Evolutionary conservation across 2,888 invertebrate genomes (phyloP).

Genomic region (Nasonovia ribisnigri): DNA sequence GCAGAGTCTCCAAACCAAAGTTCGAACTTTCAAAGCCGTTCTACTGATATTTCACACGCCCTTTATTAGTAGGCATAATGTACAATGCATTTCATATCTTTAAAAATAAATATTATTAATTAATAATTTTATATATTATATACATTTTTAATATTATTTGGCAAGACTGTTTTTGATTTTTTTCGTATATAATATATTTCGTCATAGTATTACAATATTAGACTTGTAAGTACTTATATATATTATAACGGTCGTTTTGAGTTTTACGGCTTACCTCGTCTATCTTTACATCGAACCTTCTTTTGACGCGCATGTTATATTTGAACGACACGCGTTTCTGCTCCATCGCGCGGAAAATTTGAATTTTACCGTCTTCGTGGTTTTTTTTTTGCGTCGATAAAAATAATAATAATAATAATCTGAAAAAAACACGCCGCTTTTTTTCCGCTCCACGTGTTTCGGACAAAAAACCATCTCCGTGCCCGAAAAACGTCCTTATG

Average conservation of each 20-base stretch:
- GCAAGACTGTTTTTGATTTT: background rate
- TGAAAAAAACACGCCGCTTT: background rate
- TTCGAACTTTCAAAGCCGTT: background rate
- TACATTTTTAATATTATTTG: no score
- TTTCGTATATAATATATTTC: background rate
- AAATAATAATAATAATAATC: constrained; percentile 20
- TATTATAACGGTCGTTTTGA: background rate
- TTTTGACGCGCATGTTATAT: background rate
- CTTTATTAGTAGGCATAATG: background rate
- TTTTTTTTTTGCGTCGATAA: constrained; percentile 11
- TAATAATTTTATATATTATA: no score
- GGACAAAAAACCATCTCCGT: background rate
- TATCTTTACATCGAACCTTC: background rate
- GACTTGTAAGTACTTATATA: background rate
- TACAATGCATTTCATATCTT: no score
- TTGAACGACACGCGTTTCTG: background rate
- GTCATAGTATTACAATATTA: background rate
- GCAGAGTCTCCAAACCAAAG: background rate
- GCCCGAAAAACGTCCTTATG: background rate
- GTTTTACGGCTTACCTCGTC: background rate
- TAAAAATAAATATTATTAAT: background rate
- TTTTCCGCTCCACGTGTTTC: background rate
- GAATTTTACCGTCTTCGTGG: background rate
- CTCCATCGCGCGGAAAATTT: constrained; percentile 23
- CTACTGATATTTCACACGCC: background rate